phyloP scores from a whole-genome alignment of 1,140 invertebrate genomes.

The Leptoteleia sp. region DNA sequence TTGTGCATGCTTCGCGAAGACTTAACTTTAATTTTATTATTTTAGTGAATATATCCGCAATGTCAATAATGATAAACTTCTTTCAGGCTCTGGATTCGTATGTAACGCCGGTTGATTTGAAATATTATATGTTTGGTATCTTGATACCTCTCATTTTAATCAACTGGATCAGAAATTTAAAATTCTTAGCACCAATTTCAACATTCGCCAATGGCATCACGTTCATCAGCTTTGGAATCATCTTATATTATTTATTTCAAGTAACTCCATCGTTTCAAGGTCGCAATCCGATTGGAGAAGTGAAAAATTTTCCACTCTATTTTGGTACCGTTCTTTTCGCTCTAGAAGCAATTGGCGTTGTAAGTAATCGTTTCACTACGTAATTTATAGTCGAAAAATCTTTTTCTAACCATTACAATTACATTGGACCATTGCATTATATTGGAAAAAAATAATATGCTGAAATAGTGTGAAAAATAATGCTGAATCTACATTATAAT shows the following conservation, averaged over 20 bases:
- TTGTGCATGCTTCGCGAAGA: too few relatives aligned
- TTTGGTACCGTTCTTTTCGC: slow-evolving; percentile 90
- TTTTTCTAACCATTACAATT: too few relatives aligned
- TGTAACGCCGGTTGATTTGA: slow-evolving; percentile 76
- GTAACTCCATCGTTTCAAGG: slow-evolving; percentile 81
- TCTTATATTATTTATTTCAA: slow-evolving; percentile 86
- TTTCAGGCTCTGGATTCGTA: slow-evolving; percentile 48
- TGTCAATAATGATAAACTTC: neutral
- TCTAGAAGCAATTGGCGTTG: slow-evolving; percentile 89
- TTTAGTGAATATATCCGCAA: neutral
- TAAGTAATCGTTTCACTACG: slow-evolving; percentile 75
- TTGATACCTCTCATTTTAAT: slow-evolving; percentile 87
- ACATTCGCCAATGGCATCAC: slow-evolving; percentile 87
- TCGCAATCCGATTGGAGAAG: slow-evolving; percentile 79
- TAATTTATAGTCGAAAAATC: too few relatives aligned
- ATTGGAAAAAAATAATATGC: too few relatives aligned
- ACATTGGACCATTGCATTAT: too few relatives aligned
- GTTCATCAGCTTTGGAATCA: slow-evolving; percentile 85
- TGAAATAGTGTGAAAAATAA: too few relatives aligned
- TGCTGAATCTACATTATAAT: too few relatives aligned
- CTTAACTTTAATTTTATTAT: too few relatives aligned
- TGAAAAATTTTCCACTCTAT: slow-evolving; percentile 83
- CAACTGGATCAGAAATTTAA: slow-evolving; percentile 87
- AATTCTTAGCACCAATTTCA: slow-evolving; percentile 87
- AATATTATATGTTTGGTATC: slow-evolving; percentile 85